Conservation (phyloP, 2,888 invertebrate genomes). For the Eupelmus urozonus region DNA sequence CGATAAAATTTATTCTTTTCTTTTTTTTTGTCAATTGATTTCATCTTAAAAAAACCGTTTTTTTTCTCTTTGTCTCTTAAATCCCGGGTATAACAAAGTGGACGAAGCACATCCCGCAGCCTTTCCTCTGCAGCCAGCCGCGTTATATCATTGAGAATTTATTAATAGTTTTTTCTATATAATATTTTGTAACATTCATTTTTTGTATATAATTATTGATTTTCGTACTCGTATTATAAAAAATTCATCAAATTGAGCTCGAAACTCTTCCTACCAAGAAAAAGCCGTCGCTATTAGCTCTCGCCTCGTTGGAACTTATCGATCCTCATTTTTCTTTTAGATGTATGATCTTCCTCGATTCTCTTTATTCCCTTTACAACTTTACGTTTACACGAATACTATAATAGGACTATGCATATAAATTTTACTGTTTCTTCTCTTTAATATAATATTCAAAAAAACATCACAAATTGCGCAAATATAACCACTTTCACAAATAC, state of each 20-base stretch:
- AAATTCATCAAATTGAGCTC: slow-evolving; percentile 47
- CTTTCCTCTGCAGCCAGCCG: slow-evolving; percentile 61
- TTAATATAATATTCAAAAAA: slow-evolving; percentile 59
- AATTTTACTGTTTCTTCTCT: slow-evolving; percentile 54
- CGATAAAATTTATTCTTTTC: slow-evolving; percentile 53
- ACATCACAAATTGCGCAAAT: slow-evolving; percentile 70
- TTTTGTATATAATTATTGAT: slow-evolving; percentile 63
- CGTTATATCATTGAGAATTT: slow-evolving; percentile 61
- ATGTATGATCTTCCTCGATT: no score
- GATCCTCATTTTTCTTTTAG: slow-evolving; percentile 19
- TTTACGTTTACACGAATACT: slow-evolving; percentile 64
- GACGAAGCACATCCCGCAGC: slow-evolving; percentile 54
- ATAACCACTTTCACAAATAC: slow-evolving; percentile 70
- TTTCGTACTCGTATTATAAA: slow-evolving; percentile 52
- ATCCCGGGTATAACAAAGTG: slow-evolving; percentile 51
- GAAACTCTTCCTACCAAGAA: slow-evolving; percentile 23
- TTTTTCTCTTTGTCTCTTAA: no score
- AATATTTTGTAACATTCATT: slow-evolving; percentile 69
- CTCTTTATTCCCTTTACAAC: slow-evolving; percentile 37
- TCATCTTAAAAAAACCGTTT: slow-evolving; percentile 34
- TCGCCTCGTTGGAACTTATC: slow-evolving; percentile 32
- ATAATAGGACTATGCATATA: slow-evolving; percentile 62
- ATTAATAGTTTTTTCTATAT: slow-evolving; percentile 62
- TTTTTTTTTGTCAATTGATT: slow-evolving; percentile 24
- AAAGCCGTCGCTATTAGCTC: slow-evolving; percentile 6